phyloP scores from a whole-genome alignment of 2,113 vertebrate species.

The Gopherus flavomarginatus region DNA sequence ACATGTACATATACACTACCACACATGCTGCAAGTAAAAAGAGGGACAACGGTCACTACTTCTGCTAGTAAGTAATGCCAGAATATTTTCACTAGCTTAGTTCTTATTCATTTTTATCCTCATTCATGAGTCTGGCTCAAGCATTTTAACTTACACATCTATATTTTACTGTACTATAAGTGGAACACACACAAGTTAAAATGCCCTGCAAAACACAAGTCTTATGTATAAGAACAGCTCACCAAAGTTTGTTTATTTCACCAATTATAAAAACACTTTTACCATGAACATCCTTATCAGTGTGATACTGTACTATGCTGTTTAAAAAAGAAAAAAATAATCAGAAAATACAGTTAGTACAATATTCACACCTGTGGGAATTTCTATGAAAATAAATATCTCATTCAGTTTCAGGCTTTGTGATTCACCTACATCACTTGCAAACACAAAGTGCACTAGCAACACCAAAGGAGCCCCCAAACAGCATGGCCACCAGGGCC shows the following conservation, averaged over 20 bases:
- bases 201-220: slow-evolving; percentile 40
- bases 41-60: background rate
- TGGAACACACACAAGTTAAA: background rate
- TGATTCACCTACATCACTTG: background rate
- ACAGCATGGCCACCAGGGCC: accelerated
- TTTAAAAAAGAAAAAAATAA: background rate
- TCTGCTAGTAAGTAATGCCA: background rate
- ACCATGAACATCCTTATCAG: slow-evolving; percentile 23
- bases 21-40: background rate
- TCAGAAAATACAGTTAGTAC: background rate
- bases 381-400: accelerated
- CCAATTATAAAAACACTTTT: background rate
- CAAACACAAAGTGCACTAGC: accelerated
- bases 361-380: background rate
- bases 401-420: accelerated
- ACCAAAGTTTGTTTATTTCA: background rate
- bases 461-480: background rate
- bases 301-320: background rate
- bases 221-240: slow-evolving; percentile 41
- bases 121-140: slow-evolving; percentile 3
- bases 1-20: background rate
- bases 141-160: background rate
- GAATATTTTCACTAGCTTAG: background rate
- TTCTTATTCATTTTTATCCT: background rate
- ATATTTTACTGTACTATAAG: background rate